Evolutionary conservation across 1,140 invertebrate species (phyloP), one percentile per base, ranked within the genome.

Genomic region (Drosophila busckii): DNA sequence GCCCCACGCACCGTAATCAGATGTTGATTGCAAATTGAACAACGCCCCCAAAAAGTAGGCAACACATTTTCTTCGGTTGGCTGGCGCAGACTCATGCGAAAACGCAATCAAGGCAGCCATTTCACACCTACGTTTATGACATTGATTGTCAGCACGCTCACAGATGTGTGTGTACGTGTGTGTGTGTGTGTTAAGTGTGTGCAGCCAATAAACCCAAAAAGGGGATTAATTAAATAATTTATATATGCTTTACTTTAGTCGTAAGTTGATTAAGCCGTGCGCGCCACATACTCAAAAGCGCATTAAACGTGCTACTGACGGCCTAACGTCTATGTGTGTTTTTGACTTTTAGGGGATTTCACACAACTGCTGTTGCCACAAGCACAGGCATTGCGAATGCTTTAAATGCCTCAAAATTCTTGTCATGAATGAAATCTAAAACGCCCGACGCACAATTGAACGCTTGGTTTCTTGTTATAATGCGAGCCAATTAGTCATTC

Each of bases 211-310:
- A 68, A 68, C 60, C 68, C 68, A 71, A 82, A 68, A 54, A n/a
- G n/a, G 56, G 73, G 73, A 78, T 80, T 78, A 78, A 78, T 78
- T 78, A 78, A 78, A 78, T 82, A 78, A 78, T 80, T 78, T 78
- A 82, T 80, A 73, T 78, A 68, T 59, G 73, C 73, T 80, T 80
- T 78, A 82, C 75, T 68, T 78, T 64, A 55, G 63, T 46, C 58
- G 73, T 78, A 78, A 78, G 52, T 78, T 78, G 73, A 78, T 78
- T 78, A 78, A 80, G 68, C 59, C 65, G 50, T 62, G 62, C 55
- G 29, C 4, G 23, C 40, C 52, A 41, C 50, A 41, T 25, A 29
- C 55, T 52, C 35, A 48, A 63, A 64, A 52, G 54, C 53, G 61
- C 53, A 67, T 66, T 62, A 62, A 55, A 38, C 38, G 58, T 65